These are phyloP conservation scores for Colostygia pectinataria DNA, from an alignment of 2,888 invertebrate genomes.

Conservation along the genomic window DNA sequence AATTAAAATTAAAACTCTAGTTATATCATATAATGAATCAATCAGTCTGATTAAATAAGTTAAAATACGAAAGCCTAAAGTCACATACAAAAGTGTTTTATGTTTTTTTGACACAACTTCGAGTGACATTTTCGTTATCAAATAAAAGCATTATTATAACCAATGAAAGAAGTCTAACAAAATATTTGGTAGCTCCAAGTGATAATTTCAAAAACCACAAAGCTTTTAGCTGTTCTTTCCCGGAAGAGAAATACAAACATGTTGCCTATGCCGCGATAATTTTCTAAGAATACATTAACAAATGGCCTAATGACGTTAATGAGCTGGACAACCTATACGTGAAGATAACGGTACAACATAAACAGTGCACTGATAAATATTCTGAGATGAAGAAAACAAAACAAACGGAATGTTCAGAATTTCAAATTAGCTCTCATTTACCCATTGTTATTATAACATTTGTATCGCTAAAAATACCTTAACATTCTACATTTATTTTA, in stretches of 20 bases:
- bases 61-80: slow-evolving; percentile 1
- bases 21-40: not conserved
- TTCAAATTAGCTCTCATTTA: too few relatives aligned
- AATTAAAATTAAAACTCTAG: slow-evolving; percentile 17
- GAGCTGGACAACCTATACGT: slow-evolving; percentile 22
- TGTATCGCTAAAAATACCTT: too few relatives aligned
- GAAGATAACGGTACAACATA: slow-evolving; percentile 26
- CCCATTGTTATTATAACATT: too few relatives aligned
- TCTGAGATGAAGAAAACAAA: not conserved
- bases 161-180: not conserved
- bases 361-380: not conserved
- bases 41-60: too few relatives aligned
- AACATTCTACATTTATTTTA: too few relatives aligned
- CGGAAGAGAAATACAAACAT: slow-evolving; percentile 27
- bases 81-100: slow-evolving; percentile 11
- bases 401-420: too few relatives aligned
- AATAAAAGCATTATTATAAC: not conserved
- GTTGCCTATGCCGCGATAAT: slow-evolving; percentile 17
- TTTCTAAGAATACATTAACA: slow-evolving; percentile 27
- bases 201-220: slow-evolving; percentile 20
- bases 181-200: not conserved
- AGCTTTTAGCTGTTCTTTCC: slow-evolving; percentile 16
- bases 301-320: slow-evolving; percentile 31
- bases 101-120: slow-evolving; percentile 2
- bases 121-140: slow-evolving; percentile 1